These are phyloP conservation scores for Chrysogorgia sp. DNA, from an alignment of 92 coral and sea anemone species.

Conservation along the genomic window DNA sequence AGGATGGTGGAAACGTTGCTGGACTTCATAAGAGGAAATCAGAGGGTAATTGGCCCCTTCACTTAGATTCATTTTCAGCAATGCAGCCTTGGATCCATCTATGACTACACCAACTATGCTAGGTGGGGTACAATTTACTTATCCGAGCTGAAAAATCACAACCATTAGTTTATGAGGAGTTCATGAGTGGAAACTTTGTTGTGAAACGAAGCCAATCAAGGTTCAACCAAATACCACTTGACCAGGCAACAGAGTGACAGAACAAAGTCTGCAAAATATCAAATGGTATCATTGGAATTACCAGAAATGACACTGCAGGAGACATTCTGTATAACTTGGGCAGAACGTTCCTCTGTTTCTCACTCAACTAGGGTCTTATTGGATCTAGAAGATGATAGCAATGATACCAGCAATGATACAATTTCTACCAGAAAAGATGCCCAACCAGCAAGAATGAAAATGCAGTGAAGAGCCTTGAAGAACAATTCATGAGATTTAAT, in stretches of 20 bases:
- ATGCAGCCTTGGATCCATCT: slow-evolving; percentile 40
- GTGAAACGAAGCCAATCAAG: slow-evolving; percentile 6
- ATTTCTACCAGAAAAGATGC: slow-evolving; percentile 35
- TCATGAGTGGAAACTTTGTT: slow-evolving; percentile 39
- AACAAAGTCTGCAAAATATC: slow-evolving; percentile 36
- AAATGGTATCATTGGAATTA: slow-evolving; percentile 45
- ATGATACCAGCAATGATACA: not conserved
- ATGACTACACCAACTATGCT: slow-evolving; percentile 43
- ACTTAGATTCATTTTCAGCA: slow-evolving; percentile 26
- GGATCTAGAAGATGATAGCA: slow-evolving; percentile 5
- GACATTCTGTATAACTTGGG: slow-evolving; percentile 42
- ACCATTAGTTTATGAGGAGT: slow-evolving; percentile 25
- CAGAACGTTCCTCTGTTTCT: slow-evolving; percentile 38
- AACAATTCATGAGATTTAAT: slow-evolving; percentile 17
- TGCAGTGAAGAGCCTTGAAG: not conserved
- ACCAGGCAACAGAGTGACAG: slow-evolving; percentile 42
- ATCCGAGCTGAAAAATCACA: slow-evolving; percentile 28
- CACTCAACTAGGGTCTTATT: slow-evolving; percentile 33
- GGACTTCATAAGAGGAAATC: slow-evolving; percentile 25
- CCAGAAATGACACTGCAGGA: slow-evolving; percentile 39
- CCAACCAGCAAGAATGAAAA: slow-evolving; percentile 11
- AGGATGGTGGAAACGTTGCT: slow-evolving; percentile 40
- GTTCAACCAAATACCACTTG: slow-evolving; percentile 33
- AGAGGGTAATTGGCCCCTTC: slow-evolving; percentile 40
- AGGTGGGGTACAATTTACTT: slow-evolving; percentile 36